Percentiles rank a stretch among this genome's conserved stretches.
Evolutionary conservation across 2,888 invertebrate species (phyloP).

Genomic region (Eilema caniola): DNA sequence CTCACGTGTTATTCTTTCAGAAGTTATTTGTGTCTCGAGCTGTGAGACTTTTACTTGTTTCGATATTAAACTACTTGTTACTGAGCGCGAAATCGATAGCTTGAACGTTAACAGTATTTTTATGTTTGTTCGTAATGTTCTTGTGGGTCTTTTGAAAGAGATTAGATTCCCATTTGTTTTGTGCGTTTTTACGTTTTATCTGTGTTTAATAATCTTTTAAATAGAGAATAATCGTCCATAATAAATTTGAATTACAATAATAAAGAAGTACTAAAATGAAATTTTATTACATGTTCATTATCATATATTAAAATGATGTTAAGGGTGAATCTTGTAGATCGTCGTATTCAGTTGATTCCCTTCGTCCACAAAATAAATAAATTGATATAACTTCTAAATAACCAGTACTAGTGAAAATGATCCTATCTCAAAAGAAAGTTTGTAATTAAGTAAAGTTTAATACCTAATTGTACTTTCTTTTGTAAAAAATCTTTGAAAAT

Average conservation of each 20-base stretch:
- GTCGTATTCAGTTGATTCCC: too few relatives aligned
- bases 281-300: too few relatives aligned
- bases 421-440: too few relatives aligned
- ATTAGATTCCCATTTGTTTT: background rate
- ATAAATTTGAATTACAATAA: background rate
- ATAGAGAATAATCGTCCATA: background rate
- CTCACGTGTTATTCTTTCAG: conserved; percentile 75
- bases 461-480: too few relatives aligned
- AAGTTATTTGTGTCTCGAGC: conserved; percentile 70
- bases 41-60: conserved; percentile 41
- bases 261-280: background rate
- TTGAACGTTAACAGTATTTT: conserved; percentile 13
- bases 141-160: background rate
- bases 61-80: conserved; percentile 46
- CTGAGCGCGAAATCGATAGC: conserved; percentile 38
- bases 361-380: too few relatives aligned
- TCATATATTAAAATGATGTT: too few relatives aligned
- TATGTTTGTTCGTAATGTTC: conserved; percentile 7
- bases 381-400: too few relatives aligned
- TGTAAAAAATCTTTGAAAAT: too few relatives aligned
- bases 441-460: too few relatives aligned
- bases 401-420: too few relatives aligned
- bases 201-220: background rate
- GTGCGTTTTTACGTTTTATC: background rate
- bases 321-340: too few relatives aligned